These are phyloP conservation scores for Peromyscus nudipes DNA, from an alignment of 2,797 vertebrate species.

Conservation along the genomic window DNA sequence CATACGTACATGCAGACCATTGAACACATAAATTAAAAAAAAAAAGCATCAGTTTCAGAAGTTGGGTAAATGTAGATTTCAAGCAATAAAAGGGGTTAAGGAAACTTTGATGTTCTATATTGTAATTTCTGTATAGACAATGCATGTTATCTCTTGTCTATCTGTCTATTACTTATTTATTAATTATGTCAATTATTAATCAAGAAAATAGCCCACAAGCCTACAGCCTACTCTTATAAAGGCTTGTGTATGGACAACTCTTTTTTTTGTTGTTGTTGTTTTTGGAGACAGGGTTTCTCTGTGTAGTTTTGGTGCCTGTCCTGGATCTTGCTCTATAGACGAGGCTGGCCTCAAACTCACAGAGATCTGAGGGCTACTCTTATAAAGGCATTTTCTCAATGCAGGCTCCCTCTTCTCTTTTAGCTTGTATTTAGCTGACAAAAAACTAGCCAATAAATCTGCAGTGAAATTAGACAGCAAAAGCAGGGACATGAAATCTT, in stretches of 20 bases:
- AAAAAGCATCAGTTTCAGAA: background rate
- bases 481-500: conserved; percentile 39
- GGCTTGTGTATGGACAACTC: background rate
- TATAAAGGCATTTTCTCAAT: background rate
- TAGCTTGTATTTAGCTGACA: background rate
- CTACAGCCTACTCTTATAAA: too few species aligned
- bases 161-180: background rate
- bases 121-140: background rate
- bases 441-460: background rate
- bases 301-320: too few species aligned
- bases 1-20: background rate
- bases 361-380: background rate
- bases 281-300: too few species aligned
- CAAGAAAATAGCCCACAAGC: background rate
- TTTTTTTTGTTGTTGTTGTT: too few species aligned
- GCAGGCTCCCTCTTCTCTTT: background rate
- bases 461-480: conserved; percentile 48
- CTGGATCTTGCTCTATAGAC: too few species aligned
- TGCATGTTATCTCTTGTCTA: background rate
- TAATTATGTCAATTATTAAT: background rate
- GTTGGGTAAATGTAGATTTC: conserved; percentile 45
- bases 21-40: background rate
- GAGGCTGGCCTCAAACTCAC: too few species aligned
- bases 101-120: conserved; percentile 25
- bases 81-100: conserved; percentile 26